Evolutionary conservation across 1,140 invertebrate genomes (phyloP).

Genomic region (Drosophila kikkawai): DNA sequence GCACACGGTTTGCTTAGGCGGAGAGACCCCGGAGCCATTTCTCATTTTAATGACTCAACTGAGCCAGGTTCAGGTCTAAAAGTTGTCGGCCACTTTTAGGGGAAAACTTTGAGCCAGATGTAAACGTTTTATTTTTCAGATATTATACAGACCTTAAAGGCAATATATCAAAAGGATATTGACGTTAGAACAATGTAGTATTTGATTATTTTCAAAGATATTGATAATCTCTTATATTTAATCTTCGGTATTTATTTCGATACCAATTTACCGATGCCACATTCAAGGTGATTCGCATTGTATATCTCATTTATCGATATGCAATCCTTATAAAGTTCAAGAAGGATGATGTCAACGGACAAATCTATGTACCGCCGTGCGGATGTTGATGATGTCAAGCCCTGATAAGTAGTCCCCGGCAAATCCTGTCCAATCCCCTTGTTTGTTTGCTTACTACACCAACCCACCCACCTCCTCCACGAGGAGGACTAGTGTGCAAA

Average conservation of each 20-base stretch:
- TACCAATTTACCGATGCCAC: too few species aligned
- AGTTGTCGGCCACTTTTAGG: slow-evolving; percentile 30
- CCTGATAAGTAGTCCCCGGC: slow-evolving; percentile 31
- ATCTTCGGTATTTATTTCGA: too few species aligned
- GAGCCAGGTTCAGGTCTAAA: slow-evolving; percentile 51
- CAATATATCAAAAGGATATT: neutral
- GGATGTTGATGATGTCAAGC: slow-evolving; percentile 41
- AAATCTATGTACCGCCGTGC: slow-evolving; percentile 20
- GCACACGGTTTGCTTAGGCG: slow-evolving; percentile 68
- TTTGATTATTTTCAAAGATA: neutral
- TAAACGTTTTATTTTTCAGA: slow-evolving; percentile 4
- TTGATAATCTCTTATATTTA: too few species aligned
- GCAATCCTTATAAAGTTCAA: slow-evolving; percentile 2
- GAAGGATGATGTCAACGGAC: slow-evolving; percentile 20
- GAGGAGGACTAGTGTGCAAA: slow-evolving; percentile 20
- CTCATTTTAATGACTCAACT: slow-evolving; percentile 82
- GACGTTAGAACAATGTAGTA: neutral
- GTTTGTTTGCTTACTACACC: slow-evolving; percentile 27
- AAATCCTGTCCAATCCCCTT: slow-evolving; percentile 36
- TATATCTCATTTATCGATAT: neutral
- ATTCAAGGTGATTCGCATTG: too few species aligned
- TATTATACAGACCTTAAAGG: neutral
- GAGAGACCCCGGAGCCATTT: slow-evolving; percentile 68
- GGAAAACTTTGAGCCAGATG: neutral
- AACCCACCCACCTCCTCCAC: neutral